Conservation (phyloP, 1,140 invertebrate species). For the Heliconius nattereri region DNA sequence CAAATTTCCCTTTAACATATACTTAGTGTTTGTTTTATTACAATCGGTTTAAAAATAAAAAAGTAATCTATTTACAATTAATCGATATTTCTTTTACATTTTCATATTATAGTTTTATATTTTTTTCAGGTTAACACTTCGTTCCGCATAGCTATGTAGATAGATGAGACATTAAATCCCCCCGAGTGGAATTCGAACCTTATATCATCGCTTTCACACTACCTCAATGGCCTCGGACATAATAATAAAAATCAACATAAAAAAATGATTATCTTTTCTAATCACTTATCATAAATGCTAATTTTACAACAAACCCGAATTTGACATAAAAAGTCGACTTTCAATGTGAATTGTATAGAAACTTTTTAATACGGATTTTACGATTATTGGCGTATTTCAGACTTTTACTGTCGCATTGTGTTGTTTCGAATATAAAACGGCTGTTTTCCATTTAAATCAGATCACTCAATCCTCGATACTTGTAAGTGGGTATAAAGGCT, state of each 20-base stretch:
- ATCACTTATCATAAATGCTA: constrained; percentile 1
- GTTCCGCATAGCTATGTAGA: not conserved
- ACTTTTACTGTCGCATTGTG: constrained; percentile 12
- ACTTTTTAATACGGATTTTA: constrained; percentile 11
- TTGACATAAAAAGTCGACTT: not conserved
- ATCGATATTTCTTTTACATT: too few species aligned
- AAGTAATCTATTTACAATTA: too few species aligned
- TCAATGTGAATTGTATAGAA: not conserved
- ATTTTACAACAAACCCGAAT: not conserved
- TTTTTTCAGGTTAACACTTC: too few species aligned
- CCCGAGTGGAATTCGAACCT: too few species aligned
- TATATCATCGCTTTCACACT: not conserved
- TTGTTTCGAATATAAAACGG: constrained; percentile 14
- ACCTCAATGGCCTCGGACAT: not conserved
- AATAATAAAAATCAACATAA: not conserved
- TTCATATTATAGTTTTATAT: too few species aligned
- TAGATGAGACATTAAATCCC: not conserved
- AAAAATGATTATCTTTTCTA: not conserved
- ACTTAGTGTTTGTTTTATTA: too few species aligned
- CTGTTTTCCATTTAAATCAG: constrained; percentile 13
- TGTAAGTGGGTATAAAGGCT: not conserved
- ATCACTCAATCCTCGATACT: constrained; percentile 5
- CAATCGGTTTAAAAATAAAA: too few species aligned
- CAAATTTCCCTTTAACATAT: too few species aligned
- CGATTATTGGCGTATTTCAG: constrained; percentile 6